Evolutionary conservation across 2,113 vertebrate genomes (phyloP).

Genomic region (Clarias magur): DNA sequence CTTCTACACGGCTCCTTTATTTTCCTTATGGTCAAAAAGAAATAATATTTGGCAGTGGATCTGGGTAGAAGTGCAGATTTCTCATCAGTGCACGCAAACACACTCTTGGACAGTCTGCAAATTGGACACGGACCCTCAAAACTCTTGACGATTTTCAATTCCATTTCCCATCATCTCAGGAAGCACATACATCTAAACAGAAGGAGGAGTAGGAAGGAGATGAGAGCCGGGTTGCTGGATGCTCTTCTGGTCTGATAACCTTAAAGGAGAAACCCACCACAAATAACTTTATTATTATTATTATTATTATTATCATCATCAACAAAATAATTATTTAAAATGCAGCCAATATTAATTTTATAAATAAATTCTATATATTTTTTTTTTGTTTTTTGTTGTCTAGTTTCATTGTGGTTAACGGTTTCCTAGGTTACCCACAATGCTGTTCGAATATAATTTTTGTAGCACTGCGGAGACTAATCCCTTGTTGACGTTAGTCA

Average conservation of each 20-base stretch:
- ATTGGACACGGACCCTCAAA: constrained; percentile 64
- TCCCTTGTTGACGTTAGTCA: background rate
- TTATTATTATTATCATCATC: too few species aligned
- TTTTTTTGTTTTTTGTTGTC: background rate
- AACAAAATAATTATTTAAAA: background rate
- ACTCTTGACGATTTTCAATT: constrained; percentile 57
- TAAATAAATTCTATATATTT: background rate
- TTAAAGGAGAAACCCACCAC: background rate
- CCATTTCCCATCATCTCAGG: constrained; percentile 34
- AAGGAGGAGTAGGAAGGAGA: background rate
- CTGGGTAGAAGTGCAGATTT: constrained; percentile 6
- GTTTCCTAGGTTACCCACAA: background rate
- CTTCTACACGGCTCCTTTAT: background rate
- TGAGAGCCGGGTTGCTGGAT: background rate
- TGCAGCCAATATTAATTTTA: background rate
- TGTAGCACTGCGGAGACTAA: background rate
- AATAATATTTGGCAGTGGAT: constrained; percentile 34
- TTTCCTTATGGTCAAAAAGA: constrained; percentile 26
- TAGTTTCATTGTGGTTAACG: background rate
- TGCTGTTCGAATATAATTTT: background rate
- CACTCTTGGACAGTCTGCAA: constrained; percentile 21
- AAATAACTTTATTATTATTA: too few species aligned
- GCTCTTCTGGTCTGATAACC: background rate
- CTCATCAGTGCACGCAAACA: constrained; percentile 13
- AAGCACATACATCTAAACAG: constrained; percentile 45